Conservation (phyloP, 2,888 invertebrate species). For the Caenorhabditis auriculariae region DNA sequence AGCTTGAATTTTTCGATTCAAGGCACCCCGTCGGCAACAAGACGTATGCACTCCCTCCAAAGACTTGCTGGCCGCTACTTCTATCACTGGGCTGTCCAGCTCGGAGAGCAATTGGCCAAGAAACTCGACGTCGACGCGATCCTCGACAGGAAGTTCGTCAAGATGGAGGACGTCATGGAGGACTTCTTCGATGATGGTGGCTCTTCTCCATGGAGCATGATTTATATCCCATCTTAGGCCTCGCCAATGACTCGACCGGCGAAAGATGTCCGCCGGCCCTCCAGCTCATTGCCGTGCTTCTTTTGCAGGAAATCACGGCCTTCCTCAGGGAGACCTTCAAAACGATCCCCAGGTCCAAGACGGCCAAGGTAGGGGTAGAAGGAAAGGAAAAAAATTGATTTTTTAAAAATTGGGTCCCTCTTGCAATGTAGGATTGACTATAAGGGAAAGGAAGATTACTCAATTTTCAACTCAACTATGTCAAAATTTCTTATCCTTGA, state of each 20-base stretch:
- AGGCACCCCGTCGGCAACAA: conserved; percentile 47
- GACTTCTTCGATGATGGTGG: conserved; percentile 93
- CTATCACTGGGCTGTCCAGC: conserved; percentile 87
- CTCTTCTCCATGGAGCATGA: not conserved
- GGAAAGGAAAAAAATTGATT: no score
- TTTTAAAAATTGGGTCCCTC: no score
- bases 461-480: no score
- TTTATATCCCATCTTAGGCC: conserved; percentile 1
- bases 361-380: conserved; percentile 24
- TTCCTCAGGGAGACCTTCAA: conserved; percentile 95
- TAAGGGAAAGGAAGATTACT: no score
- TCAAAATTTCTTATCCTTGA: not conserved
- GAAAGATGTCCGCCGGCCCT: conserved; percentile 77
- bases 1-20: not conserved
- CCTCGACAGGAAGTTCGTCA: conserved; percentile 64
- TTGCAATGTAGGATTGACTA: no score
- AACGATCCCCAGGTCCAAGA: conserved; percentile 66
- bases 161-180: conserved; percentile 74
- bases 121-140: conserved; percentile 71
- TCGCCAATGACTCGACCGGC: conserved; percentile 70
- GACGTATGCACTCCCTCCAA: conserved; percentile 74
- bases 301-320: conserved; percentile 93
- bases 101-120: conserved; percentile 84
- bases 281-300: conserved; percentile 85
- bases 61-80: conserved; percentile 93